Evolutionary conservation across 2,113 vertebrate genomes (phyloP).

Genomic region (Leucoraja erinaceus): DNA sequence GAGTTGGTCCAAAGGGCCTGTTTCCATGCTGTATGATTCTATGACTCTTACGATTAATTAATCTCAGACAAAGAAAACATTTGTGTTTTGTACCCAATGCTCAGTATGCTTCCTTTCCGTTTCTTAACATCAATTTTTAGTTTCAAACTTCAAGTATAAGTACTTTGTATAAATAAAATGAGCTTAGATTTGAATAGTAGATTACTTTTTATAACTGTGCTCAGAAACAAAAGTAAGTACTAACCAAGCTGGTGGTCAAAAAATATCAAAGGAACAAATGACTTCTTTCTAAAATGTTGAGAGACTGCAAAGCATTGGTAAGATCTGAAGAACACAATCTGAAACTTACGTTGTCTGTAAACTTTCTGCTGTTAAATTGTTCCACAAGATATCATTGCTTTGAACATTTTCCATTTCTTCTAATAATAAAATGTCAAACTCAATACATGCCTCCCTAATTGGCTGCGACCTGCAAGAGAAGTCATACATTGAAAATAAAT

Average conservation of each 20-base stretch:
- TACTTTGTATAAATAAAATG: background rate
- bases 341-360: constrained; percentile 79
- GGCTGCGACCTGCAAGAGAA: constrained; percentile 64
- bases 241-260: background rate
- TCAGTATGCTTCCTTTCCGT: background rate
- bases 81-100: background rate
- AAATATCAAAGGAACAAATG: background rate
- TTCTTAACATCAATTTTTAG: background rate
- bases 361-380: constrained; percentile 87
- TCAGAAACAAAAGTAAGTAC: background rate
- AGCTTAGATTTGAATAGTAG: background rate
- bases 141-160: background rate
- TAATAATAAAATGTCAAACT: constrained; percentile 76
- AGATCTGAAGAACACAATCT: background rate
- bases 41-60: too few species aligned
- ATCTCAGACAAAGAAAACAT: background rate
- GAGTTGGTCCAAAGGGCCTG: too few species aligned
- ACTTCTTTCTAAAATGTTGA: background rate
- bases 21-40: too few species aligned
- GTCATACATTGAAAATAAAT: background rate
- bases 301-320: background rate
- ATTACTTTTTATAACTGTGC: background rate
- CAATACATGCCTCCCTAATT: constrained; percentile 70
- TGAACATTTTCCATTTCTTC: constrained; percentile 89
- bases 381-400: constrained; percentile 93